Evolutionary conservation across 37 sponge, comb jelly and placozoan species (phyloP).

Genomic region (Agelas oroides): DNA sequence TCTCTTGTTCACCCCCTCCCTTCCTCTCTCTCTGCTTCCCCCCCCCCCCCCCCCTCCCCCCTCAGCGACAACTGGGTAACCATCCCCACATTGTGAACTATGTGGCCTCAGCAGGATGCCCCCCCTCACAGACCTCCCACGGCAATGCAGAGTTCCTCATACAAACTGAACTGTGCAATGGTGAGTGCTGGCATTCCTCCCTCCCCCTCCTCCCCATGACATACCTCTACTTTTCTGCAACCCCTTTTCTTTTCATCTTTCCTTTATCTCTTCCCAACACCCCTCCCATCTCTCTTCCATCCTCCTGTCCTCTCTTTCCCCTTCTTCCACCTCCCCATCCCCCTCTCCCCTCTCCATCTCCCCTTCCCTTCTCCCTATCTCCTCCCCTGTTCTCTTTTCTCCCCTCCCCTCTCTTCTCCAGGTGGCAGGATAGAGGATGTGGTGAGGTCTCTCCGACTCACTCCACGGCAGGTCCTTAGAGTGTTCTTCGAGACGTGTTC

Average conservation of each 20-base stretch:
- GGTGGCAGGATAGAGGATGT: conserved; percentile 63
- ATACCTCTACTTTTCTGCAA: too few relatives aligned
- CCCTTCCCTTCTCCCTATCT: neutral
- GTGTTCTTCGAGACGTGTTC: conserved; percentile 87
- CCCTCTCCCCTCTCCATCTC: neutral
- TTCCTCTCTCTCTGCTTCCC: too few relatives aligned
- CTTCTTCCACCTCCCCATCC: neutral
- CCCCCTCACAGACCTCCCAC: conserved; percentile 57
- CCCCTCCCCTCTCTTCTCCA: neutral
- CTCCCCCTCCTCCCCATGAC: too few relatives aligned
- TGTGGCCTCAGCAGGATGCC: conserved; percentile 58
- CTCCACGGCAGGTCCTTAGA: conserved; percentile 75
- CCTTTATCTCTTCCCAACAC: too few relatives aligned
- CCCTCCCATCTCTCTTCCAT: too few relatives aligned
- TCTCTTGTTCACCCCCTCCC: too few relatives aligned
- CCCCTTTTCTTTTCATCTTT: too few relatives aligned
- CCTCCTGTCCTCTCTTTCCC: too few relatives aligned
- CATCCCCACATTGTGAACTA: conserved; percentile 89
- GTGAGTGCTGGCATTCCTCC: too few relatives aligned
- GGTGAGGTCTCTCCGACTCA: conserved; percentile 36
- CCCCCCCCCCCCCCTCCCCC: too few relatives aligned
- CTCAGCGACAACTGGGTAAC: conserved; percentile 74
- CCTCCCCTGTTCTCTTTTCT: neutral
- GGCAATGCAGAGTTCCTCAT: conserved; percentile 90
- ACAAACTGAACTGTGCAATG: conserved; percentile 83